Evolutionary conservation across 2,113 vertebrate species (phyloP).

Genomic region (Malurus melanocephalus): DNA sequence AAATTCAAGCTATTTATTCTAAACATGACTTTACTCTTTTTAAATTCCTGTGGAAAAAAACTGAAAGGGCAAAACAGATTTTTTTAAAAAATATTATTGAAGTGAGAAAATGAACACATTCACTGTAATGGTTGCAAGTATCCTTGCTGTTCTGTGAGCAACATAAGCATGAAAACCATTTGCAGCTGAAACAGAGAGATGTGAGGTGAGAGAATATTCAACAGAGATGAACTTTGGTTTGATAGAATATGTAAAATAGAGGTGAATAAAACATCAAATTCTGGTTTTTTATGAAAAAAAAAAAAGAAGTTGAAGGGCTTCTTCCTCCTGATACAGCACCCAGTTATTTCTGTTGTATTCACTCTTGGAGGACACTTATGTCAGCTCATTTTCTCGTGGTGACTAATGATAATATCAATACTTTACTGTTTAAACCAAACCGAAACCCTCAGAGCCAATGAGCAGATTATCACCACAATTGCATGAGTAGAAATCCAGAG

Average conservation of each 20-base stretch:
- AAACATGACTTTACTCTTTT: background rate
- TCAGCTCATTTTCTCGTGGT: background rate
- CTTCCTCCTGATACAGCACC: background rate
- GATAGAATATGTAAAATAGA: background rate
- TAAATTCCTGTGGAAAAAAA: background rate
- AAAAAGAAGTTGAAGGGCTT: background rate
- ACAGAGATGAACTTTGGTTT: background rate
- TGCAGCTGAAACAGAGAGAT: background rate
- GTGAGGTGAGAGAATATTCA: background rate
- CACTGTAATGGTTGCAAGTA: background rate
- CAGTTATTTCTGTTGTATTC: background rate
- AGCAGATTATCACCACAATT: background rate
- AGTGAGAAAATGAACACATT: background rate
- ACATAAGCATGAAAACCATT: background rate
- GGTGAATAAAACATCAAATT: background rate
- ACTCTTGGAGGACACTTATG: background rate
- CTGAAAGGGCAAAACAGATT: background rate
- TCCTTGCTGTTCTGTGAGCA: background rate
- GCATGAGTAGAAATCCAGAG: background rate
- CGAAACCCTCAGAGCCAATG: background rate
- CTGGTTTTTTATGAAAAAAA: no score
- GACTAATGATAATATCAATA: background rate
- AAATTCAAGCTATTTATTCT: background rate
- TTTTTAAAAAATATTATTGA: background rate
- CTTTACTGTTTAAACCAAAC: background rate